Evolutionary conservation across 2,888 invertebrate genomes (phyloP), one percentile per base, ranked within the genome.

Genomic region (Auanema freiburgensis): DNA sequence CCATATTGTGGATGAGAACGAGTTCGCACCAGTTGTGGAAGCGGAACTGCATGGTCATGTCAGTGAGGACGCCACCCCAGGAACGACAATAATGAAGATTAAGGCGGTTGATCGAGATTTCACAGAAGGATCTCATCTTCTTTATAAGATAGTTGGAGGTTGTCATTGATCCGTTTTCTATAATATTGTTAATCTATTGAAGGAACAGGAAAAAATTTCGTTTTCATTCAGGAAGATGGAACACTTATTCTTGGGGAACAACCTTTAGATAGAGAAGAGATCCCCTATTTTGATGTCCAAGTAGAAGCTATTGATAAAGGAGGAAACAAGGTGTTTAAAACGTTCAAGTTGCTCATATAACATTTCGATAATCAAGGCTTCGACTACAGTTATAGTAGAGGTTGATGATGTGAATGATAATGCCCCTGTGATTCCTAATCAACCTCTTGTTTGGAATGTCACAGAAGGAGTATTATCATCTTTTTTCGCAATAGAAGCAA

Each of bases 21-120:
- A 81, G 56, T 78, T 72, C 62, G 41, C 57, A 16, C 82, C 82
- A 1, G 60, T 65, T 52, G 81, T 83, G 50, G 56, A 51, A 64
- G n/a, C 65, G 56, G 33, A 55, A 61, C 43, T 65, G 58, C 50
- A 57, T 63, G 60, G 67, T 60, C 11, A 53, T 23, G 63, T 64
- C 11, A 8, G 18, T 4, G 57, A 63, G 6, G 24, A 65, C n/a
- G 33, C 50, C 6, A 25, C 56, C 12, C 69, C 69, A 12, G 81
- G 75, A 23, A 65, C 66, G 4, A 43, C 53, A 1, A 69, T 81
- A 33, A 77, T 76, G 14, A 55, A 66, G 43, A 67, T 81, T 1
- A 21, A 65, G 5, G 80, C 80, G 3, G 65, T 61, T 11, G 80
- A 80, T 63, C 61, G 62, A 23, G 80, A 81, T 57, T 69, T 66